Evolutionary conservation across 1,140 invertebrate species (phyloP).

Genomic region (Bathynomus jamesi): DNA sequence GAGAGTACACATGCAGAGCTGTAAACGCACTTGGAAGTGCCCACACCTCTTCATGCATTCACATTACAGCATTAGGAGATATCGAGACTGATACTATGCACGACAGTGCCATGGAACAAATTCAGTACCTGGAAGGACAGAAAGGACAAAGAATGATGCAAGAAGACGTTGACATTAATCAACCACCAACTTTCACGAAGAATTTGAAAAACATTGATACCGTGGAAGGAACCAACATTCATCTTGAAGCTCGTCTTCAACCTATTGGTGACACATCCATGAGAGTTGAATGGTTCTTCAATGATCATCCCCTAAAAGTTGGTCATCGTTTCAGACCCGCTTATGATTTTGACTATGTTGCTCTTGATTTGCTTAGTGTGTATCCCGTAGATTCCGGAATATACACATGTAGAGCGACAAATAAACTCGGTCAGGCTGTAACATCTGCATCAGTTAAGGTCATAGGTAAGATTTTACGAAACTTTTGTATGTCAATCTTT

Average conservation of each 20-base stretch:
- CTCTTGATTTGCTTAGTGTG: constrained; percentile 86
- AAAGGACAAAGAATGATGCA: constrained; percentile 59
- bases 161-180: constrained; percentile 44
- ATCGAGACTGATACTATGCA: constrained; percentile 90
- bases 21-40: constrained; percentile 87
- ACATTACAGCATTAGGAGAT: constrained; percentile 69
- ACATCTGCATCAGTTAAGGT: constrained; percentile 81
- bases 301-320: constrained; percentile 63
- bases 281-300: constrained; percentile 95
- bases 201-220: constrained; percentile 83
- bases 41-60: constrained; percentile 80
- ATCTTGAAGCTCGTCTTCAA: constrained; percentile 83
- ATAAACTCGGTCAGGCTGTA: constrained; percentile 86
- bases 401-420: constrained; percentile 85
- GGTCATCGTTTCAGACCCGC: constrained; percentile 88
- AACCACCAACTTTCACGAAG: constrained; percentile 74
- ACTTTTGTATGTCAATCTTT: background rate
- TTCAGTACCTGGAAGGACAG: constrained; percentile 84
- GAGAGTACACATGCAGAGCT: constrained; percentile 84
- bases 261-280: constrained; percentile 91
- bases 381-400: constrained; percentile 95
- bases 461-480: constrained; percentile 47
- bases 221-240: constrained; percentile 82
- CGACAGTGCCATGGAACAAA: constrained; percentile 87
- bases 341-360: constrained; percentile 96